phyloP scores from a whole-genome alignment of 1,140 invertebrate genomes.

The Centruroides sculpturatus region DNA sequence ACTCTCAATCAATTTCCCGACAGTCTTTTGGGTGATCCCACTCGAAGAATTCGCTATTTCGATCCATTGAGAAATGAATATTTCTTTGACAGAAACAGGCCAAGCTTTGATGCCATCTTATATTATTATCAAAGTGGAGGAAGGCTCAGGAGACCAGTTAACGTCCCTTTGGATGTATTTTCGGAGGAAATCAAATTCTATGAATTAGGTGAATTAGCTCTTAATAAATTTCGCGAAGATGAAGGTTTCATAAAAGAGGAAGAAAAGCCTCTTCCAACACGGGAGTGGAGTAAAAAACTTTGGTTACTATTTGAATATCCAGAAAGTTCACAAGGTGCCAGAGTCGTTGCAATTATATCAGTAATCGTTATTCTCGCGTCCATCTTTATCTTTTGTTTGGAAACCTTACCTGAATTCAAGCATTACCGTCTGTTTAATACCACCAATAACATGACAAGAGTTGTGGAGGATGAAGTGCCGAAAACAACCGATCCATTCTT shows the following conservation, averaged over 20 bases:
- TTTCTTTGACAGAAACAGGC: conserved; percentile 98
- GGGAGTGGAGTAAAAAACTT: conserved; percentile 81
- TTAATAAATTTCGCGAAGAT: conserved; percentile 80
- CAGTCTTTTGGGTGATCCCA: conserved; percentile 66
- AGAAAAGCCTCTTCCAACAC: conserved; percentile 84
- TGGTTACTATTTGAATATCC: conserved; percentile 99
- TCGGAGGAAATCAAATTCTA: conserved; percentile 99
- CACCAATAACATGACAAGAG: conserved; percentile 82
- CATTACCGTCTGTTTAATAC: conserved; percentile 96
- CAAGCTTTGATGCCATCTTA: conserved; percentile 95
- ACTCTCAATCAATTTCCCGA: conserved; percentile 98
- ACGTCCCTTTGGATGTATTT: conserved; percentile 96
- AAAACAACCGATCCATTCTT: conserved; percentile 95
- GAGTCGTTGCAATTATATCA: conserved; percentile 97
- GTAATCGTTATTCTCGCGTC: conserved; percentile 97
- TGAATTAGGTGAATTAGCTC: conserved; percentile 91
- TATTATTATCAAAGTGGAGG: conserved; percentile 99
- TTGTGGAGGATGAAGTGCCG: conserved; percentile 89
- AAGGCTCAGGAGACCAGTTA: conserved; percentile 84
- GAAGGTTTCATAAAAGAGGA: conserved; percentile 46
- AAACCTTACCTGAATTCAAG: conserved; percentile 97
- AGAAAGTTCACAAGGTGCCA: conserved; percentile 93
- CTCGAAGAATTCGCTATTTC: conserved; percentile 51
- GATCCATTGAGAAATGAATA: conserved; percentile 97
- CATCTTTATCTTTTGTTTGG: conserved; percentile 99